phyloP scores from a whole-genome alignment of 2,888 invertebrate genomes.

The Drosophila suboccidentalis region DNA sequence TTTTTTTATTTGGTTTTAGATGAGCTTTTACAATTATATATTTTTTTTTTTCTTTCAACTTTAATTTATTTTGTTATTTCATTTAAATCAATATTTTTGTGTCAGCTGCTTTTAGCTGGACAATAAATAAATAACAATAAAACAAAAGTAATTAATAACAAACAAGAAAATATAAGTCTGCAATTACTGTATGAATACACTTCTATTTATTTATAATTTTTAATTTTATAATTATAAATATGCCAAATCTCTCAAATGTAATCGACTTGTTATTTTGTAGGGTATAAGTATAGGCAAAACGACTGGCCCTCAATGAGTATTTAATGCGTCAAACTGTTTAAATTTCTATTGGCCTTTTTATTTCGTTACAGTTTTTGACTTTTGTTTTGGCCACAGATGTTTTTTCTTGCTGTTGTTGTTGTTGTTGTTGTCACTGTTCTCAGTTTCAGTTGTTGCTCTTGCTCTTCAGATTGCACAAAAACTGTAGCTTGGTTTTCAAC shows the following conservation, averaged over 20 bases:
- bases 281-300: constrained; percentile 21
- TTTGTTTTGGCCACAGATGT: constrained; percentile 76
- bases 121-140: too few relatives aligned
- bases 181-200: too few relatives aligned
- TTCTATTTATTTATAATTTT: too few relatives aligned
- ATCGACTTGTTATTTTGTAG: neutral
- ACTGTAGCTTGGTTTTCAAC: constrained; percentile 76
- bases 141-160: too few relatives aligned
- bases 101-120: too few relatives aligned
- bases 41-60: too few relatives aligned
- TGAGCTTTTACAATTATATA: too few relatives aligned
- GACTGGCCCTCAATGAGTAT: constrained; percentile 66
- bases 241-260: neutral
- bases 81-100: too few relatives aligned
- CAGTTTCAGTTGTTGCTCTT: constrained; percentile 37
- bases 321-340: constrained; percentile 81
- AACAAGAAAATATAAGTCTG: too few relatives aligned
- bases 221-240: neutral
- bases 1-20: too few relatives aligned
- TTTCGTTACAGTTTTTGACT: constrained; percentile 63
- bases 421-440: constrained; percentile 33
- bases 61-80: too few relatives aligned
- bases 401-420: constrained; percentile 26
- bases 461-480: constrained; percentile 63
- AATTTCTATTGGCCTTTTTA: constrained; percentile 74